Evolutionary conservation across 2,113 vertebrate genomes (phyloP).

Genomic region (Phrynocephalus versicolor): DNA sequence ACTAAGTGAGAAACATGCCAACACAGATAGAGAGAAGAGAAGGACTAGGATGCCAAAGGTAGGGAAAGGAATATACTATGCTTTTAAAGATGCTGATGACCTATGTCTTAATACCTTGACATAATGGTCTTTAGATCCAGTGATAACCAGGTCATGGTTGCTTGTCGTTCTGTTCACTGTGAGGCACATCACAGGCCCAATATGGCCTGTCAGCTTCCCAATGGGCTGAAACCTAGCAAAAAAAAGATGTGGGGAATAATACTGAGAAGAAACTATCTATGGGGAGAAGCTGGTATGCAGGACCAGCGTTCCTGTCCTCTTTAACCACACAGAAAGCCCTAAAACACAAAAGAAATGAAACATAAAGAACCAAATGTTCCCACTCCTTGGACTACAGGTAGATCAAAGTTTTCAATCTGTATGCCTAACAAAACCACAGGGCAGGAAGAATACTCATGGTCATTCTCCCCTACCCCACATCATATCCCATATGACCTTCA

Average conservation of each 20-base stretch:
- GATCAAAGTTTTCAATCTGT: not conserved
- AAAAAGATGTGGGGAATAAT: not conserved
- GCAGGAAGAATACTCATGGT: not conserved
- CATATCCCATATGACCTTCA: no score
- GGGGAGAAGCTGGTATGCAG: not conserved
- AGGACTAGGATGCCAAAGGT: not conserved
- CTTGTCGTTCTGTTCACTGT: conserved; percentile 87
- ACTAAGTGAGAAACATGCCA: not conserved
- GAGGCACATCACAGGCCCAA: conserved; percentile 94
- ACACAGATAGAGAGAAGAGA: not conserved
- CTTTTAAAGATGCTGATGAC: not conserved
- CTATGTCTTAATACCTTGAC: conserved; percentile 84
- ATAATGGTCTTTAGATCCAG: conserved; percentile 97
- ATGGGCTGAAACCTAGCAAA: conserved; percentile 84
- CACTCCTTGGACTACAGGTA: not conserved
- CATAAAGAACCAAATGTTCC: not conserved
- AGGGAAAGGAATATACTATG: no score
- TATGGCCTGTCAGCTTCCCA: conserved; percentile 93
- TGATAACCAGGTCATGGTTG: conserved; percentile 94
- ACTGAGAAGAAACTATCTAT: not conserved
- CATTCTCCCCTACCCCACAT: not conserved
- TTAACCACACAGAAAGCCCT: not conserved
- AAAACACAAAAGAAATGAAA: not conserved
- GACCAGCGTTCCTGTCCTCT: not conserved
- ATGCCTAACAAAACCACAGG: not conserved